Conservation (phyloP, 2,113 vertebrate species). For the Rousettus leschenaultii region DNA sequence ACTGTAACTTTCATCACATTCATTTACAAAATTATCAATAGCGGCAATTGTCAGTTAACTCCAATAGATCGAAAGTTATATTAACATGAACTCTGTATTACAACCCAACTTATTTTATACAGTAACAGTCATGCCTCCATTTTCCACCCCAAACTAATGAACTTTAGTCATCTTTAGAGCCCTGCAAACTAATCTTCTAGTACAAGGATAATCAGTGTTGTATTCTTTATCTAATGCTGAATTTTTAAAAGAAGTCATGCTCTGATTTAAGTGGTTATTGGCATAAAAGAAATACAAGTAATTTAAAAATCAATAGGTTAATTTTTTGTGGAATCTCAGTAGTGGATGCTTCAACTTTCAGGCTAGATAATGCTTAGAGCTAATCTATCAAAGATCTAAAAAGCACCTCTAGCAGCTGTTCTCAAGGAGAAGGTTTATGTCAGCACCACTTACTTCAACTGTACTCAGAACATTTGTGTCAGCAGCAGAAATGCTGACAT, state of each 20-base stretch:
- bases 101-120: not conserved
- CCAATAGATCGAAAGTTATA: not conserved
- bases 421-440: slow-evolving; percentile 75
- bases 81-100: not conserved
- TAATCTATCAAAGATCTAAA: not conserved
- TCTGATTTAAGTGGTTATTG: not conserved
- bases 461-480: slow-evolving; percentile 73
- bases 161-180: not conserved
- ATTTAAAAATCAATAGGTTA: not conserved
- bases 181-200: not conserved
- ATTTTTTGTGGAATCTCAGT: not conserved
- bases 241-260: not conserved
- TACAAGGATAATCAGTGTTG: not conserved
- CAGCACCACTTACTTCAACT: slow-evolving; percentile 70
- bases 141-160: not conserved
- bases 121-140: not conserved
- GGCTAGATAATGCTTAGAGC: slow-evolving; percentile 13
- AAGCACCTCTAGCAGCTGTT: slow-evolving; percentile 65
- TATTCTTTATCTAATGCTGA: not conserved
- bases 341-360: not conserved
- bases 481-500: slow-evolving; percentile 73
- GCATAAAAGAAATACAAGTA: not conserved
- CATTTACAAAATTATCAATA: not conserved
- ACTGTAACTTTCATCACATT: not conserved
- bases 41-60: not conserved